Evolutionary conservation across 2,113 vertebrate species (phyloP), one percentile per base, ranked within the genome.

Genomic region (Thinocorus orbignyianus): DNA sequence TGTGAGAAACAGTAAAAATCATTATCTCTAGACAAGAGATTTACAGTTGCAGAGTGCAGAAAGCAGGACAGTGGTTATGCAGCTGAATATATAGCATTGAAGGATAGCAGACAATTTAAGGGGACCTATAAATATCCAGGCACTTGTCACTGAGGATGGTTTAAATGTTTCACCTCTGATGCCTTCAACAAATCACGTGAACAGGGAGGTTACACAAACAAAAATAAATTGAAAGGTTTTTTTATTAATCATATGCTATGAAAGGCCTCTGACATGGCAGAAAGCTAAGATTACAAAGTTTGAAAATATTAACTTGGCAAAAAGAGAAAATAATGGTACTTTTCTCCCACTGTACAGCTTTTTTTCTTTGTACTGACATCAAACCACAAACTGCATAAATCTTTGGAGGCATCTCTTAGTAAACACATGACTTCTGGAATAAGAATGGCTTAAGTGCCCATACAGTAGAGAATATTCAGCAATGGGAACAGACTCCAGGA

Each of bases 171-270:
- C 10, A 2, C n/a, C 37, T 76, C 77, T 70, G 71, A 77, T 72
- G 39, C 44, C 64, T 88, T 94, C 82, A 91, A 61, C 23, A 94
- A 94, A 96, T 88, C 54, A 81, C 28, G 76, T 39, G 30, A 96
- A 65, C 26, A 86, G 26, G 41, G 77, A 89, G 57, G 58, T 80
- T 69, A 58, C n/a, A 66, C 18, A 85, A 79, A 76, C 24, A 88
- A 79, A 81, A 83, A 22, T 84, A 91, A 85, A 82, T 57, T 11
- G 26, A 76, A 82, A 64, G 44, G 25, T 82, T 44, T 78, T 78
- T 94, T 81, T 90, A 82, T 51, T 84, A 86, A 70, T 88, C 71
- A 76, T 69, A 72, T 60, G 52, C 61, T 78, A 17, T 64, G 82
- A 86, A 85, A 91, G 41, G 54, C 37, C 57, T 92, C 54, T 2